These are phyloP conservation scores for Coptodon bakossiorum DNA, from an alignment of 2,113 vertebrate genomes.

Conservation along the genomic window DNA sequence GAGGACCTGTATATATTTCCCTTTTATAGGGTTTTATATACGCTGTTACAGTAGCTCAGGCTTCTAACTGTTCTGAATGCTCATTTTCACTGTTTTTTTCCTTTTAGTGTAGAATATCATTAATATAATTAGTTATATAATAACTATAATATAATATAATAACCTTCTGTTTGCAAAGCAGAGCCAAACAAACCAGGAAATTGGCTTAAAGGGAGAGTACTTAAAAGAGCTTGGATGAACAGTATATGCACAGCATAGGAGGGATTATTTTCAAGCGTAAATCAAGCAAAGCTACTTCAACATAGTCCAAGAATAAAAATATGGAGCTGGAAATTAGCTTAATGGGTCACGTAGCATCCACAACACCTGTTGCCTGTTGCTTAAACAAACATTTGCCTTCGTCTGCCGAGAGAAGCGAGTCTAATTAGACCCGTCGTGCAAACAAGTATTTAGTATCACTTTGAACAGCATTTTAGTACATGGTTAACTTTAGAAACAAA, in stretches of 20 bases:
- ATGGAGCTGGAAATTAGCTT: neutral
- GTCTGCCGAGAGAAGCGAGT: neutral
- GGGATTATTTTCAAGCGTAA: neutral
- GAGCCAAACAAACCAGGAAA: neutral
- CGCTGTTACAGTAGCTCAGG: neutral
- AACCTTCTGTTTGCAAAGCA: neutral
- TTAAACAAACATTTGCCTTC: slow-evolving; percentile 4
- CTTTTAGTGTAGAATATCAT: neutral
- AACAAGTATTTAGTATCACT: neutral
- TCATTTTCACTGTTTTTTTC: neutral
- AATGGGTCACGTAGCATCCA: neutral
- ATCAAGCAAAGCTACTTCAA: neutral
- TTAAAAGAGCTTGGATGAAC: neutral
- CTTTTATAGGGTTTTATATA: neutral
- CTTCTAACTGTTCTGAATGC: neutral
- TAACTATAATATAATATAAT: neutral
- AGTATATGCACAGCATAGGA: neutral
- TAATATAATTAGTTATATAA: neutral
- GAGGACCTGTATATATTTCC: neutral
- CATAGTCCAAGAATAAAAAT: neutral
- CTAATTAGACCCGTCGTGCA: neutral
- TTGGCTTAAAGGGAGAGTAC: neutral
- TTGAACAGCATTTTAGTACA: neutral
- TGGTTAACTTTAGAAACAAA: neutral
- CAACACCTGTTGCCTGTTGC: neutral